Evolutionary conservation across 64 coral and sea anemone genomes (phyloP), one percentile per base, ranked within the genome.

Genomic region (Pachyseris speciosa): DNA sequence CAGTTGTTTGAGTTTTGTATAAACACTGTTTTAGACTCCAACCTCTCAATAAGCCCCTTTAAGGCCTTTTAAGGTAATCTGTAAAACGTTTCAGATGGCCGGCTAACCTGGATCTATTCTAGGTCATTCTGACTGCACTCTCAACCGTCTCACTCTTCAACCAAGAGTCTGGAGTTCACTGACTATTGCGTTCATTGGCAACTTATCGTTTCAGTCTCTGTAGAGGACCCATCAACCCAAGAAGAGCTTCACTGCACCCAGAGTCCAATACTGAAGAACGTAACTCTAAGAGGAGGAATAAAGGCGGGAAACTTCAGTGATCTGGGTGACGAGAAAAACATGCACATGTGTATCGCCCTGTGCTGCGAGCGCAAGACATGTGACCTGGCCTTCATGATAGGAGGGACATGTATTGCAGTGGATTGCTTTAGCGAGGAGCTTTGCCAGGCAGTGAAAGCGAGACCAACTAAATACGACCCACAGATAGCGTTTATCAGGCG

Each of bases 381-480:
- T 53, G 96, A 98, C 93, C 90, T 98, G 64, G 96, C 96, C 2
- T 93, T 98, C 65, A 95, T 98, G 96, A 98, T 98, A n/a, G 90
- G 83, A 20, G 37, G 34, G 0, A 95, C 93, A 16, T 98, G 96
- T 53, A 92, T 98, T 39, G 96, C 93, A 45, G 96, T 98, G 26
- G 96, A 92, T 9, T 98, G 96, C 75, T 92, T 78, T 28, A 95
- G 90, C 9, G 96, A 98, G 39, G 96, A 98, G 72, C 36, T 95
- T 11, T 98, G 96, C 49, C 96, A 93, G 31, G 90, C 96, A 16
- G 69, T 98, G 13, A 48, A 80, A 19, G 96, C 96, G 9, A 92
- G 96, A 12, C 96, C 93, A 0, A 95, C 96, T 1, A 49, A 71
- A 24, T 95, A 86, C 60, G 89, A 83, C 28, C 96, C 96, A 1